A percentile compares a stretch with the other conserved stretches of the same genome.
phyloP scores from a whole-genome alignment of 2,888 invertebrate genomes.

The Drosophila planitibia region DNA sequence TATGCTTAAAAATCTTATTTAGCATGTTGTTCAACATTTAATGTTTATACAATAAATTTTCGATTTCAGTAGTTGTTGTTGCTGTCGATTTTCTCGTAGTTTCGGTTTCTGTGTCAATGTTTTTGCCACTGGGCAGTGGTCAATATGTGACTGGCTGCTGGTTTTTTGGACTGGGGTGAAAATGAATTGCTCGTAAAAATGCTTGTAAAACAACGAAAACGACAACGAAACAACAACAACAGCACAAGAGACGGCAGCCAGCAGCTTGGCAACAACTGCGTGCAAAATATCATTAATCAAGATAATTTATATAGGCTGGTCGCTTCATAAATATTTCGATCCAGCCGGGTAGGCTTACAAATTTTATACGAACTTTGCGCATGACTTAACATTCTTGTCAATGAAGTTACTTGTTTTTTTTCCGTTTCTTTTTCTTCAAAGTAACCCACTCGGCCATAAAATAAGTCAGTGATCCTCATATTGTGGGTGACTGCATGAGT shows the following conservation, averaged over 20 bases:
- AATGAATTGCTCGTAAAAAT: slow-evolving; percentile 78
- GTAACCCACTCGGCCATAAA: slow-evolving; percentile 32
- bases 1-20: slow-evolving; percentile 7
- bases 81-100: slow-evolving; percentile 33
- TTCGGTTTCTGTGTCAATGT: slow-evolving; percentile 71
- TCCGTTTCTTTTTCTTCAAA: slow-evolving; percentile 6
- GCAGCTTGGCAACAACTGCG: slow-evolving; percentile 69
- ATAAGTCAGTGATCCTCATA: slow-evolving; percentile 8
- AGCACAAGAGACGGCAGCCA: slow-evolving; percentile 17
- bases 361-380: slow-evolving; percentile 62
- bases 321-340: slow-evolving; percentile 69
- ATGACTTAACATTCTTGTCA: slow-evolving; percentile 72
- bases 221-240: slow-evolving; percentile 42
- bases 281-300: slow-evolving; percentile 80
- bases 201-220: slow-evolving; percentile 71
- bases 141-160: slow-evolving; percentile 58
- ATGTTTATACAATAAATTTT: slow-evolving; percentile 43
- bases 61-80: slow-evolving; percentile 17
- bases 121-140: slow-evolving; percentile 68
- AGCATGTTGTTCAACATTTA: slow-evolving; percentile 28
- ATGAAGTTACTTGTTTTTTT: slow-evolving; percentile 12
- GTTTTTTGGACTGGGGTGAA: slow-evolving; percentile 53
- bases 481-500: slow-evolving; percentile 37
- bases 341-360: slow-evolving; percentile 46
- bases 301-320: slow-evolving; percentile 74